Evolutionary conservation across 2,113 vertebrate species (phyloP).

Genomic region (Haplochromis burtoni): DNA sequence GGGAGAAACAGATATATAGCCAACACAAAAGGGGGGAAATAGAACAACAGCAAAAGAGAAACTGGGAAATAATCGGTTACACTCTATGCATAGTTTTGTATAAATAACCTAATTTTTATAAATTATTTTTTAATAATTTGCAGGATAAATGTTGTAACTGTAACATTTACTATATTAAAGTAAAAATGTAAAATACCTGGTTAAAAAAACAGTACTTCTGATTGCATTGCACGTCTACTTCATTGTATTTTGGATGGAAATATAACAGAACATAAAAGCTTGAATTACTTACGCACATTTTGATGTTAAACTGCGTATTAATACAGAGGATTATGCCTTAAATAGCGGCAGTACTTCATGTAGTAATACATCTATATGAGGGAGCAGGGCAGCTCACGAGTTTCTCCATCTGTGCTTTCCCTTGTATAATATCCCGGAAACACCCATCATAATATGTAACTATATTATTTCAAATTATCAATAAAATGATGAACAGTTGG

Average conservation of each 20-base stretch:
- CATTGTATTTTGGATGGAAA: background rate
- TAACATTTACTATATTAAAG: background rate
- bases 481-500: background rate
- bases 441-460: background rate
- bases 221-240: background rate
- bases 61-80: background rate
- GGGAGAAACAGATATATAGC: background rate
- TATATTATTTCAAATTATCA: background rate
- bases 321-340: background rate
- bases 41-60: background rate
- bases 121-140: background rate
- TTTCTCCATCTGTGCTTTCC: background rate
- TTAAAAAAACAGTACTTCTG: background rate
- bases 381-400: rapidly evolving
- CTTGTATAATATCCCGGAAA: background rate
- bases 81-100: background rate
- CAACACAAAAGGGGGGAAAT: background rate
- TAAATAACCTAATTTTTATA: background rate
- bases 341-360: background rate
- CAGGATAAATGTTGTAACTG: background rate
- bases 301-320: background rate
- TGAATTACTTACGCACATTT: background rate
- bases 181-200: background rate
- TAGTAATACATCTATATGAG: background rate
- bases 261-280: background rate